These are phyloP conservation scores for Cyphomyrmex costatus DNA, from an alignment of 1,140 invertebrate species.

Conservation along the genomic window DNA sequence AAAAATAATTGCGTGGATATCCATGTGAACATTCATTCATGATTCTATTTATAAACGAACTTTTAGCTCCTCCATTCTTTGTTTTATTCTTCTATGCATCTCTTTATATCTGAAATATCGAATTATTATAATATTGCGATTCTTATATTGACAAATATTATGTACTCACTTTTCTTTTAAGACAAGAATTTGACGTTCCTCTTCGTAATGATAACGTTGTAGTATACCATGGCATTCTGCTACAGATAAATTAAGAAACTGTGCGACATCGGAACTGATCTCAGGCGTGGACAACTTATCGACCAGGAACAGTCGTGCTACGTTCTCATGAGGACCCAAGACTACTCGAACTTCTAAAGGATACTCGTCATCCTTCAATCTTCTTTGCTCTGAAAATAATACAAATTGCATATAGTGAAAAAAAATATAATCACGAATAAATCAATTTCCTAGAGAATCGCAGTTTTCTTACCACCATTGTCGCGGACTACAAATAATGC, in stretches of 20 bases:
- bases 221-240: conserved; percentile 93
- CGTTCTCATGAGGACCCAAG: conserved; percentile 94
- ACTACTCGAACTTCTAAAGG: conserved; percentile 92
- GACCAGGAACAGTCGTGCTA: conserved; percentile 93
- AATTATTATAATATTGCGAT: not conserved
- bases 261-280: conserved; percentile 93
- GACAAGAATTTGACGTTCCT: conserved; percentile 90
- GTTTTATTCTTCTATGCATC: conserved; percentile 89
- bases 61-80: conserved; percentile 91
- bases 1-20: conserved; percentile 69
- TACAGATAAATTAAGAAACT: conserved; percentile 93
- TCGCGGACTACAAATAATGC: conserved; percentile 94
- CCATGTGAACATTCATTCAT: conserved; percentile 40
- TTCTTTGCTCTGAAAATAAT: conserved; percentile 89
- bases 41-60: conserved; percentile 87
- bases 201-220: conserved; percentile 92
- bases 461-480: conserved; percentile 90
- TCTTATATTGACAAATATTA: not conserved
- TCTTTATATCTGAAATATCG: conserved; percentile 89
- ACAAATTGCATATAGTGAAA: not conserved
- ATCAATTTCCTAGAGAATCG: not conserved
- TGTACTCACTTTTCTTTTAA: conserved; percentile 91
- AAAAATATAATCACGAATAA: conserved; percentile 29
- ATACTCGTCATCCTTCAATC: conserved; percentile 92
- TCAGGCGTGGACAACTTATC: conserved; percentile 91